Evolutionary conservation across 1,140 invertebrate species (phyloP).

Genomic region (Cydia strobilella): DNA sequence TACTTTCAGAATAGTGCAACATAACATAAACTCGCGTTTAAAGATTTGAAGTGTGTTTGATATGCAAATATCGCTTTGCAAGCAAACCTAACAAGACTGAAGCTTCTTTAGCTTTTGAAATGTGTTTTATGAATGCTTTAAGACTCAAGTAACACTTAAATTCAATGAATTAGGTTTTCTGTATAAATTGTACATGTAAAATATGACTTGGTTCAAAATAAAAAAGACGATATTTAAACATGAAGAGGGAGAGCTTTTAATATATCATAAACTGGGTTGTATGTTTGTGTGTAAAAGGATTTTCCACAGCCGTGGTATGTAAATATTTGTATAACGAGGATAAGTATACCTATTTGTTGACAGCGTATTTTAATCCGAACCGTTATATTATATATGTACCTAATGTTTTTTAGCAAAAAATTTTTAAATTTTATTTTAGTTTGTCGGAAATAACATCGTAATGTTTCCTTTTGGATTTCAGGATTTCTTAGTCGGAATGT

Average conservation of each 20-base stretch:
- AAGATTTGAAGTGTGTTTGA: slow-evolving; percentile 1
- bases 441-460: too few relatives aligned
- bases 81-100: not conserved
- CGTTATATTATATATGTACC: too few relatives aligned
- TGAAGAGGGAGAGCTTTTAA: not conserved
- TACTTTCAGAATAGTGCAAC: not conserved
- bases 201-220: not conserved
- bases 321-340: not conserved
- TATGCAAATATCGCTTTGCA: not conserved
- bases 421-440: too few relatives aligned
- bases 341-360: not conserved
- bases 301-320: not conserved
- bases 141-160: not conserved
- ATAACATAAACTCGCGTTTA: not conserved
- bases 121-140: slow-evolving; percentile 5
- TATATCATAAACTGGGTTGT: not conserved
- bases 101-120: not conserved
- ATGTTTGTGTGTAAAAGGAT: not conserved
- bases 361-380: not conserved
- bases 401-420: too few relatives aligned
- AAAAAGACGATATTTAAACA: not conserved
- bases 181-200: not conserved
- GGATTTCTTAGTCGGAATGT: too few relatives aligned
- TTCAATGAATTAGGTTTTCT: not conserved
- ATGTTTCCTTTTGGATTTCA: too few relatives aligned